Evolutionary conservation across 2,797 vertebrate genomes (phyloP).

Genomic region (Benthosema pterotum): DNA sequence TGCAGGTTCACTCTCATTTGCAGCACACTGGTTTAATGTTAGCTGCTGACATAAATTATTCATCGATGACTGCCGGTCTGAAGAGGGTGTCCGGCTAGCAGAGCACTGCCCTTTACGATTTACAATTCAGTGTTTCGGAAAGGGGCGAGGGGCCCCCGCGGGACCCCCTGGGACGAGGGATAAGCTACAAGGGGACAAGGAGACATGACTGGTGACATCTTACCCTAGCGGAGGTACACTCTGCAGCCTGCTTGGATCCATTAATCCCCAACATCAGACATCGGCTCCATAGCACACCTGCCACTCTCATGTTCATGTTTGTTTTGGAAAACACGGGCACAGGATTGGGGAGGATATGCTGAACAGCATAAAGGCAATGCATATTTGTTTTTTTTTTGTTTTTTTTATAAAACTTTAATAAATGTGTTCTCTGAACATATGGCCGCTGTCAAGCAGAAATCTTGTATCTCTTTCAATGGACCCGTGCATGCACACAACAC

Average conservation of each 20-base stretch:
- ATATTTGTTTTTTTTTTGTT: no score
- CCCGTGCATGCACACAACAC: no score
- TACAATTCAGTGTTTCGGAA: slow-evolving; percentile 92
- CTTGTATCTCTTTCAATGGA: no score
- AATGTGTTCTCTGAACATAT: no score
- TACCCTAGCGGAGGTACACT: slow-evolving; percentile 80
- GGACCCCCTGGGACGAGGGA: slow-evolving; percentile 84
- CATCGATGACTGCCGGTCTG: slow-evolving; percentile 87
- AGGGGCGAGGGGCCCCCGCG: slow-evolving; percentile 66
- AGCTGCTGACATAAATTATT: slow-evolving; percentile 89
- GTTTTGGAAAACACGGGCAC: no score
- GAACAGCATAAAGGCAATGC: no score
- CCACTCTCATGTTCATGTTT: no score
- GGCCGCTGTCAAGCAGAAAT: no score
- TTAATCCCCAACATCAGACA: neutral
- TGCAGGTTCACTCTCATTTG: slow-evolving; percentile 54
- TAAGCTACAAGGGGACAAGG: slow-evolving; percentile 80
- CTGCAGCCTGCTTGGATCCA: slow-evolving; percentile 79
- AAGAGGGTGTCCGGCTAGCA: slow-evolving; percentile 87
- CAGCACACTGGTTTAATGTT: slow-evolving; percentile 86
- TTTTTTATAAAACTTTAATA: no score
- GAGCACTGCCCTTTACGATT: slow-evolving; percentile 87
- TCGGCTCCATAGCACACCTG: neutral
- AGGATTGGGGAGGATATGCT: no score
- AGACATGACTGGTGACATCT: slow-evolving; percentile 81